Percentiles rank a stretch among this genome's conserved stretches.
Conservation (phyloP, 1,140 invertebrate genomes). For the Drosophila kepulauana region DNA sequence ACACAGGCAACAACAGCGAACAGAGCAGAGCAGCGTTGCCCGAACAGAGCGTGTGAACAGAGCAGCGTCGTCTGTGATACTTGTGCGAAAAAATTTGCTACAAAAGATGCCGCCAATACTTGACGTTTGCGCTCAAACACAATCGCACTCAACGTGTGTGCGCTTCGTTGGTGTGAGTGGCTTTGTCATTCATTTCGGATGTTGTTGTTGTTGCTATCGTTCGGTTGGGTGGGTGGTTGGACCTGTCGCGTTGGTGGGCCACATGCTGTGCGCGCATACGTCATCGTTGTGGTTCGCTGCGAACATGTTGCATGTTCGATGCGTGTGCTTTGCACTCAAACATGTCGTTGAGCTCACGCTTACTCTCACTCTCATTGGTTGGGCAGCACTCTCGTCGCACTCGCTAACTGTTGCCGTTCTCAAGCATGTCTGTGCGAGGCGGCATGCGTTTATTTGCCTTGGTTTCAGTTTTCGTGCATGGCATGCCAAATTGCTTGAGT, state of each 20-base stretch:
- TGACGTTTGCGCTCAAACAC: constrained; percentile 41
- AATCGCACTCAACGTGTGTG: constrained; percentile 48
- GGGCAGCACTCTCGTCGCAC: constrained; percentile 40
- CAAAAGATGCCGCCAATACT: constrained; percentile 67
- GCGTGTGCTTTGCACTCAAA: constrained; percentile 26
- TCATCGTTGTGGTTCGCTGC: constrained; percentile 50
- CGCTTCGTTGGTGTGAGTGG: constrained; percentile 10
- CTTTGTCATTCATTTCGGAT: background rate
- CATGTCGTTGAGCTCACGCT: background rate
- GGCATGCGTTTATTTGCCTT: constrained; percentile 39
- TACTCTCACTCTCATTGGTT: constrained; percentile 55
- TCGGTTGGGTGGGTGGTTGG: constrained; percentile 5
- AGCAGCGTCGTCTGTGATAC: constrained; percentile 67
- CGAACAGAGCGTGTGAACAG: constrained; percentile 60
- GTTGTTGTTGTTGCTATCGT: background rate
- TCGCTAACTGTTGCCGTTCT: constrained; percentile 71
- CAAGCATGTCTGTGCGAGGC: background rate
- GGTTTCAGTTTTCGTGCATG: constrained; percentile 50
- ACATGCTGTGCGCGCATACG: constrained; percentile 42
- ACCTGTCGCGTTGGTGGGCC: background rate
- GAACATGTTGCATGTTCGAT: constrained; percentile 53
- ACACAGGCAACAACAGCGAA: background rate
- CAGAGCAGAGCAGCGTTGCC: constrained; percentile 9
- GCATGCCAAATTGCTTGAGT: constrained; percentile 55
- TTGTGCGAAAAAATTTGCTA: constrained; percentile 69